A percentile compares a stretch with the other conserved stretches of the same genome.
These are phyloP conservation scores for Lutjanus erythropterus DNA, from an alignment of 2,113 vertebrate genomes.

Conservation along the genomic window DNA sequence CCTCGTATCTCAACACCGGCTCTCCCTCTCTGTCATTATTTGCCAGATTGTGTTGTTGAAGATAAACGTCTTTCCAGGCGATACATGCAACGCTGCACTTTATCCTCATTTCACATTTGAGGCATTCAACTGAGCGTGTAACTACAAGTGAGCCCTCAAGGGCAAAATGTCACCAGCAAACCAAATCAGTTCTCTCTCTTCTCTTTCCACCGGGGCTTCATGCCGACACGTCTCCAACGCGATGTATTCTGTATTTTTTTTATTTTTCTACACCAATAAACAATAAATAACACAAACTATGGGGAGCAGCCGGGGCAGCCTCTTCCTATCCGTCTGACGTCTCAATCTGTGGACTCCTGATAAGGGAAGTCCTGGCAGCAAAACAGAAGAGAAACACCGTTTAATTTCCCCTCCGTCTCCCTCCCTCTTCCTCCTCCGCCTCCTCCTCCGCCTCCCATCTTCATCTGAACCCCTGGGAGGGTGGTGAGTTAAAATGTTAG, in stretches of 20 bases:
- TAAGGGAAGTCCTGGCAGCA: slow-evolving; percentile 57
- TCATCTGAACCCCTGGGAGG: slow-evolving; percentile 25
- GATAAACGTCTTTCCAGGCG: slow-evolving; percentile 38
- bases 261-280: slow-evolving; percentile 45
- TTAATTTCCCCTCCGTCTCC: slow-evolving; percentile 22
- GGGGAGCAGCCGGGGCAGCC: neutral
- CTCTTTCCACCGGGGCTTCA: slow-evolving; percentile 20
- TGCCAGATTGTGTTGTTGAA: slow-evolving; percentile 34
- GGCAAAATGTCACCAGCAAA: slow-evolving; percentile 54
- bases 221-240: slow-evolving; percentile 18
- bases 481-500: slow-evolving; percentile 18
- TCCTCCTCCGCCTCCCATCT: slow-evolving; percentile 10
- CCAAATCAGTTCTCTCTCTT: neutral
- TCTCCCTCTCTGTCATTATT: slow-evolving; percentile 25
- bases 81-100: slow-evolving; percentile 2
- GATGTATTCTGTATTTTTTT: neutral
- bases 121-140: slow-evolving; percentile 55
- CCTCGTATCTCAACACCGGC: neutral
- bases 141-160: slow-evolving; percentile 65
- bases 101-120: slow-evolving; percentile 52
- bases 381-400: slow-evolving; percentile 34
- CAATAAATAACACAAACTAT: slow-evolving; percentile 39
- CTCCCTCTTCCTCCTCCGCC: neutral
- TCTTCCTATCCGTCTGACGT: slow-evolving; percentile 23
- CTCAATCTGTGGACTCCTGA: slow-evolving; percentile 61